A percentile compares a stretch with the other conserved stretches of the same genome.
phyloP scores from a whole-genome alignment of 2,888 invertebrate species.

The Leucophenga maculata region DNA sequence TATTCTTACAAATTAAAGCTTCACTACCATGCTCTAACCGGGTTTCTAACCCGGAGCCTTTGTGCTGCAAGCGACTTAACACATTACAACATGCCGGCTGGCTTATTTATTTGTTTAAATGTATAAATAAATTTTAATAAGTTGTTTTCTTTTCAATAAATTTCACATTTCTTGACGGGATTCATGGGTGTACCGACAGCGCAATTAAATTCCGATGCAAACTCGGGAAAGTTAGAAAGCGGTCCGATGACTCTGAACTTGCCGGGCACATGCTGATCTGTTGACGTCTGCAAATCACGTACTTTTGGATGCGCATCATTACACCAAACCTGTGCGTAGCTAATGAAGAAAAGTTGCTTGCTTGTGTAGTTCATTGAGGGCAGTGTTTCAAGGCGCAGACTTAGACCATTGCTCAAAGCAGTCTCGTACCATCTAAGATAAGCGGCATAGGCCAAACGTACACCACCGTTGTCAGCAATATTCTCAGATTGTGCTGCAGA shows the following conservation, averaged over 20 bases:
- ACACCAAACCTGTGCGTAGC: constrained; percentile 68
- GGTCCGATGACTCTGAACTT: constrained; percentile 64
- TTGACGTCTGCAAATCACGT: constrained; percentile 47
- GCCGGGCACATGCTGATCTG: constrained; percentile 56
- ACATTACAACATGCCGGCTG: too few relatives aligned
- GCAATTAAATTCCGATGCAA: constrained; percentile 65
- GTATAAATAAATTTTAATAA: neutral
- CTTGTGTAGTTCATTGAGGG: constrained; percentile 58
- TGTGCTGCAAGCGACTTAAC: too few relatives aligned
- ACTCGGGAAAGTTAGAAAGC: constrained; percentile 62
- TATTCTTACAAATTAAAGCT: too few relatives aligned
- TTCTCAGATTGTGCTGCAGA: constrained; percentile 62
- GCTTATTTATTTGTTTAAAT: too few relatives aligned
- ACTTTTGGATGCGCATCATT: constrained; percentile 50
- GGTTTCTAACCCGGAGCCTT: too few relatives aligned
- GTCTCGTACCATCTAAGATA: constrained; percentile 60
- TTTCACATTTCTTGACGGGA: constrained; percentile 57
- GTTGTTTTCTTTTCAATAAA: constrained; percentile 62
- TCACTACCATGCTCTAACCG: too few relatives aligned
- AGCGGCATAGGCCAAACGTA: constrained; percentile 65
- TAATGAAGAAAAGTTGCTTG: constrained; percentile 67
- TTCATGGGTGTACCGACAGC: constrained; percentile 57
- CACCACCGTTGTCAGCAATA: constrained; percentile 68
- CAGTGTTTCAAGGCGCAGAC: constrained; percentile 51
- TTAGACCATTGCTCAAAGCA: constrained; percentile 24